Base-by-base conservation (phyloP, 2,797 vertebrate genomes). In the Schizopygopsis pylzovi region DNA sequence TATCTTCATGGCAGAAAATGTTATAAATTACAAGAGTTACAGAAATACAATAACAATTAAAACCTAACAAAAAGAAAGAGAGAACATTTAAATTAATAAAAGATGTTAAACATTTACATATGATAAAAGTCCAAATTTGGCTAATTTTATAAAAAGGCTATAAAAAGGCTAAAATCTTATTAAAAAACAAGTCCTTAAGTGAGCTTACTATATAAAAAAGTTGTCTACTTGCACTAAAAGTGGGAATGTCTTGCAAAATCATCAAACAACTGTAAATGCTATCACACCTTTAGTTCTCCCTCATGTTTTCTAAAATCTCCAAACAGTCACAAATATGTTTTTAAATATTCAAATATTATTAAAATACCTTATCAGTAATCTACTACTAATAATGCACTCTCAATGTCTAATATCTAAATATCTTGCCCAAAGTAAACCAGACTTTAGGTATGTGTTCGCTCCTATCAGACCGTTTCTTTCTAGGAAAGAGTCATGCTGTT, bases 401-500 rank as follows among this genome's bases (percentile, higher is more conserved):
- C 43, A 25, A 8, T 28, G 43, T 33, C 22, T n/a, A 11, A 59
- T 18, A 39, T 39, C 8, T 22, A 79, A 63, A 63, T 65, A 16
- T 65, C 25, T 33, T 65, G 13, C 3, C 13, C 13, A 33, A 16
- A 16, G 6, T 18, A 65, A 65, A 65, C 6, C 13, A 65, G 13
- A 65, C 25, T 12, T 15, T 65, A 16, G 28, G 28, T 33, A 33
- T 33, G 61, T 33, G 63, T 65, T 67, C 1, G 15, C 63, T 18
- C 15, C 28, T 65, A 33, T 65, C 15, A 12, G n/a, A 15, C 6
- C 2, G 2, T 61, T 61, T 28, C 61, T 15, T 2, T 28, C 12
- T 16, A 63, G 41, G 43, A n/a, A 45, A 39, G n/a, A 67, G 25
- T 41, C 28, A 4, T 5, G 45, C 8, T 20, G 39, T 54, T 93